phyloP scores from a whole-genome alignment of 2,888 invertebrate species.

The Neocrepidodera transversa region DNA sequence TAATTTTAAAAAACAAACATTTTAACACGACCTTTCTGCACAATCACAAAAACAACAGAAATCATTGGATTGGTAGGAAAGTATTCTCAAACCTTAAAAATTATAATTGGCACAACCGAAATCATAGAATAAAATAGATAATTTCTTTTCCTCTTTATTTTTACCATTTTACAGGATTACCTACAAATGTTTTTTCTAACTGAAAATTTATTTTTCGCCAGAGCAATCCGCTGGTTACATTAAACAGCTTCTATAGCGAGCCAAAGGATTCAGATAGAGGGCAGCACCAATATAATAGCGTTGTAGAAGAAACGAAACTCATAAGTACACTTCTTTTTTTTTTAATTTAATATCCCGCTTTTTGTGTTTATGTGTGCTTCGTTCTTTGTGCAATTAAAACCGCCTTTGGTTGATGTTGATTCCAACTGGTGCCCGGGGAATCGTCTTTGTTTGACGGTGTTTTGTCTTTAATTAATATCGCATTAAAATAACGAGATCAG shows the following conservation, averaged over 20 bases:
- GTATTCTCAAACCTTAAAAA: too few relatives aligned
- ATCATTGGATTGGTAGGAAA: too few relatives aligned
- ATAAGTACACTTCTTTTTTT: constrained; percentile 34
- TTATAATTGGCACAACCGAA: too few relatives aligned
- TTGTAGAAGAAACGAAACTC: constrained; percentile 33
- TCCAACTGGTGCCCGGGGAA: not conserved
- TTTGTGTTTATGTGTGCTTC: constrained; percentile 35
- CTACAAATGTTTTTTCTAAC: constrained; percentile 8
- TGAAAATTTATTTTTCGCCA: constrained; percentile 27
- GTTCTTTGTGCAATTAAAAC: constrained; percentile 27
- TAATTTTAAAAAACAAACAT: too few relatives aligned
- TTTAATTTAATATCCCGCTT: constrained; percentile 30
- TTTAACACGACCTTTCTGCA: too few relatives aligned
- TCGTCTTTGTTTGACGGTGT: not conserved
- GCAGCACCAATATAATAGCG: constrained; percentile 31
- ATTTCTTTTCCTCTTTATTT: too few relatives aligned
- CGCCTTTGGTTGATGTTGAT: constrained; percentile 13
- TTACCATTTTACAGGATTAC: not conserved
- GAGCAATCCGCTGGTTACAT: constrained; percentile 31
- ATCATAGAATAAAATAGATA: too few relatives aligned
- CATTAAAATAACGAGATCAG: not conserved
- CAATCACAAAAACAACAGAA: too few relatives aligned
- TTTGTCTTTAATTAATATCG: not conserved
- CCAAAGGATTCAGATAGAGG: constrained; percentile 34
- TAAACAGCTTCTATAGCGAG: constrained; percentile 36